Conservation (phyloP, 2,888 invertebrate species). For the Cephus pygmeus region DNA sequence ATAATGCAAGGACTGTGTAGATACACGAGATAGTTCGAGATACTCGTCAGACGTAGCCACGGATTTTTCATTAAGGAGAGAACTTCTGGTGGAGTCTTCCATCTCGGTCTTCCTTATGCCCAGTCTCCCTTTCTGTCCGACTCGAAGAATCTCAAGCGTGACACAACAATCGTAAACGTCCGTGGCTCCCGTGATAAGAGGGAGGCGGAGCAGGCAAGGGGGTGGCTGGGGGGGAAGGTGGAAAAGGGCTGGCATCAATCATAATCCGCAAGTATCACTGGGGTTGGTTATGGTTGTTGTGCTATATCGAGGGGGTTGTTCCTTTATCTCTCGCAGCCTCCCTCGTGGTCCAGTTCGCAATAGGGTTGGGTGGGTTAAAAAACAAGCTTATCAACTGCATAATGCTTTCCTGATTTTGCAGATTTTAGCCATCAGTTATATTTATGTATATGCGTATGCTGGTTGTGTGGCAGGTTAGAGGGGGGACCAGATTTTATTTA, state of each 20-base stretch:
- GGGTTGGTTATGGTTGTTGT: neutral
- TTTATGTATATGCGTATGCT: neutral
- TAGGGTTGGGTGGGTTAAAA: conserved; percentile 47
- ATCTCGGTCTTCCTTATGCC: neutral
- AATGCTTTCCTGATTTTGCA: conserved; percentile 26
- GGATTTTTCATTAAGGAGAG: neutral
- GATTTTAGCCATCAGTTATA: neutral
- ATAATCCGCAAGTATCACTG: neutral
- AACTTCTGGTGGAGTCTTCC: neutral
- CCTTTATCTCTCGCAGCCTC: conserved; percentile 30
- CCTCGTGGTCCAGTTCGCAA: conserved; percentile 24
- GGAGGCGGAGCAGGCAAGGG: neutral
- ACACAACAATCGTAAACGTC: neutral
- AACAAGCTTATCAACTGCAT: conserved; percentile 40
- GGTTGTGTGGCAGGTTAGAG: neutral
- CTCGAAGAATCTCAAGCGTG: neutral
- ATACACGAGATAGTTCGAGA: neutral
- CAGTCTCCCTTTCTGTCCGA: neutral
- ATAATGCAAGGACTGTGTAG: too few relatives aligned
- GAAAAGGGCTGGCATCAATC: neutral
- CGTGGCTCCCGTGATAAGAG: neutral
- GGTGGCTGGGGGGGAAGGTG: neutral
- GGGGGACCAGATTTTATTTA: neutral
- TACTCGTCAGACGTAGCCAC: neutral
- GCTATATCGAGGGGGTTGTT: neutral